Percentiles rank a stretch among this genome's conserved stretches.
Conservation (phyloP, 1,140 invertebrate species). For the Drosophila sechellia region DNA sequence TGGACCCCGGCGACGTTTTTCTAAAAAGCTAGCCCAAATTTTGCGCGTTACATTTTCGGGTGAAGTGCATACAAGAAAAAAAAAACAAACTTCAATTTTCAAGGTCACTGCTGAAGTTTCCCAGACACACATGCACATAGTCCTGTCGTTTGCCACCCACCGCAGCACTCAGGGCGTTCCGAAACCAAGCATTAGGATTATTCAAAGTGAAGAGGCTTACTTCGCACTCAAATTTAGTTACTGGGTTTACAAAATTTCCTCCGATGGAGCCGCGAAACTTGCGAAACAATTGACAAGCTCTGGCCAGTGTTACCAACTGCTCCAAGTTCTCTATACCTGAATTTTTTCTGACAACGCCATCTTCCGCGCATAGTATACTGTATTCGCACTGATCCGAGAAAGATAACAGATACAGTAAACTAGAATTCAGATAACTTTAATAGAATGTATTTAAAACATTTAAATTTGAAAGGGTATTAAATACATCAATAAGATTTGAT, state of each 20-base stretch:
- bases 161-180: not conserved
- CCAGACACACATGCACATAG: constrained; percentile 4
- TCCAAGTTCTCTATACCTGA: too few relatives aligned
- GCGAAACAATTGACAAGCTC: too few relatives aligned
- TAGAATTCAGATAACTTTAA: too few relatives aligned
- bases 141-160: not conserved
- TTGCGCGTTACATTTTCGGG: constrained; percentile 13
- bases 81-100: constrained; percentile 41
- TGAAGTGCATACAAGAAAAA: constrained; percentile 3
- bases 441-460: too few relatives aligned
- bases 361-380: too few relatives aligned
- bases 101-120: constrained; percentile 36
- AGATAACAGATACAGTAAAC: too few relatives aligned
- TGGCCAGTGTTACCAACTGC: too few relatives aligned
- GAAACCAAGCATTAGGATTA: not conserved
- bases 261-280: not conserved
- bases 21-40: not conserved
- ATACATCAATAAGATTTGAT: too few relatives aligned
- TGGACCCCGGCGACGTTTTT: not conserved
- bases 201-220: not conserved
- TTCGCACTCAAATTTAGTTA: not conserved
- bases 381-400: too few relatives aligned
- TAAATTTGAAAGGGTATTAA: too few relatives aligned
- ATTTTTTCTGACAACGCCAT: too few relatives aligned
- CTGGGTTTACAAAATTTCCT: constrained; percentile 9